Percentiles rank a stretch among this genome's conserved stretches.
Evolutionary conservation across 2,113 vertebrate genomes (phyloP).

Genomic region (Rhinolophus ferrumequinum): DNA sequence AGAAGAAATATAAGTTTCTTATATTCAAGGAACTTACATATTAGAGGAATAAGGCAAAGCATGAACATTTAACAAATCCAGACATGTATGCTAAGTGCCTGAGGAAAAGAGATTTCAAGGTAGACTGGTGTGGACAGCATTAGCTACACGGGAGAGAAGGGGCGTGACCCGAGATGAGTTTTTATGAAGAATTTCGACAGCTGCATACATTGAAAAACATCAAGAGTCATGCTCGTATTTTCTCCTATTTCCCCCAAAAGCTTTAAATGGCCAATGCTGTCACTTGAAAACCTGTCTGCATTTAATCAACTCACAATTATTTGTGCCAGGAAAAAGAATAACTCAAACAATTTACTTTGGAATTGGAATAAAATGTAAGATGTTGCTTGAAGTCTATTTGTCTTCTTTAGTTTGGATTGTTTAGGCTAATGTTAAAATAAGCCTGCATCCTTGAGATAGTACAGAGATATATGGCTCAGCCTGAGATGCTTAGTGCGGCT

Average conservation of each 20-base stretch:
- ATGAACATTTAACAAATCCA: background rate
- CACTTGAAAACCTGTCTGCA: background rate
- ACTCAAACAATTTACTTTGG: conserved; percentile 5
- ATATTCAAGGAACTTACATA: background rate
- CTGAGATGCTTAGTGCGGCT: background rate
- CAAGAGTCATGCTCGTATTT: background rate
- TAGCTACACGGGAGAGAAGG: accelerated
- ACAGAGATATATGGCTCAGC: background rate
- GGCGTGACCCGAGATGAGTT: background rate
- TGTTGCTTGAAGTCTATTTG: background rate
- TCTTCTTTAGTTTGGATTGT: background rate
- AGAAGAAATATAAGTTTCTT: background rate
- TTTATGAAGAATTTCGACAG: background rate
- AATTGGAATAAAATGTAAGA: background rate
- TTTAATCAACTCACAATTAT: background rate
- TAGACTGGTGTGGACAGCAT: background rate
- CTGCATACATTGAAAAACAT: background rate
- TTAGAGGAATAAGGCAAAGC: background rate
- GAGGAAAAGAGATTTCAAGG: background rate
- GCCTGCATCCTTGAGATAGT: background rate
- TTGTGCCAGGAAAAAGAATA: background rate
- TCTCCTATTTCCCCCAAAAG: background rate
- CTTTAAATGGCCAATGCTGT: background rate
- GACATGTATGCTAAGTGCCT: background rate
- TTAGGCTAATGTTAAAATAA: background rate